Evolutionary conservation across 1,140 invertebrate genomes (phyloP).

Genomic region (Amyelois transitella): DNA sequence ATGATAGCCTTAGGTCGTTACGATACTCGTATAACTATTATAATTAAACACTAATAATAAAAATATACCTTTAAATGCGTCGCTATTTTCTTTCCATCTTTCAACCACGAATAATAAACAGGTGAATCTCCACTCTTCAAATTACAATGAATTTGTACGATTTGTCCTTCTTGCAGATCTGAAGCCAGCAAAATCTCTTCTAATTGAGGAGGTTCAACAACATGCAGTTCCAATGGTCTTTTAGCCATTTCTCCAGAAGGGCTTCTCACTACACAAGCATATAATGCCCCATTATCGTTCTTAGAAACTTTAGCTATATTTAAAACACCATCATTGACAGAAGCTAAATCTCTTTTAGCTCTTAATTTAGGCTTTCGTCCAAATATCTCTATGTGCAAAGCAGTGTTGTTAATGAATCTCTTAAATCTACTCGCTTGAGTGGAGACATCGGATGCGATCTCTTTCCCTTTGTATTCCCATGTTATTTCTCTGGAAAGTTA

Average conservation of each 20-base stretch:
- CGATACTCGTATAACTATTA: too few relatives aligned
- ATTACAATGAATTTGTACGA: constrained; percentile 91
- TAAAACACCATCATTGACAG: constrained; percentile 70
- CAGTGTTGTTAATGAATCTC: constrained; percentile 38
- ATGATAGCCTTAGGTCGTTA: too few relatives aligned
- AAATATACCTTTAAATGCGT: constrained; percentile 78
- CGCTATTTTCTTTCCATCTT: constrained; percentile 84
- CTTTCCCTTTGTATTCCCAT: constrained; percentile 70
- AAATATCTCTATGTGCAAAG: constrained; percentile 58
- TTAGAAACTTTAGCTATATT: constrained; percentile 85
- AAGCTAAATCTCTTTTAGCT: constrained; percentile 41
- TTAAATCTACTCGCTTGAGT: constrained; percentile 51
- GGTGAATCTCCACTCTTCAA: constrained; percentile 93
- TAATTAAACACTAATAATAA: too few relatives aligned
- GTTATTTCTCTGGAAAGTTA: constrained; percentile 60
- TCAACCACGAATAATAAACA: constrained; percentile 91
- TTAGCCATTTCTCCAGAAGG: constrained; percentile 85
- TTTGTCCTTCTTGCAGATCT: constrained; percentile 89
- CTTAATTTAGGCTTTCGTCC: constrained; percentile 69
- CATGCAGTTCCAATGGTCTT: constrained; percentile 78
- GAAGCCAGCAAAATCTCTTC: constrained; percentile 72
- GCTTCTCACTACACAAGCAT: constrained; percentile 88
- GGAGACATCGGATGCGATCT: constrained; percentile 40
- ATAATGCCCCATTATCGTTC: constrained; percentile 79
- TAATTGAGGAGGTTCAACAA: constrained; percentile 84